Conservation (phyloP, 2,888 invertebrate genomes). For the Creontiades dilutus region DNA sequence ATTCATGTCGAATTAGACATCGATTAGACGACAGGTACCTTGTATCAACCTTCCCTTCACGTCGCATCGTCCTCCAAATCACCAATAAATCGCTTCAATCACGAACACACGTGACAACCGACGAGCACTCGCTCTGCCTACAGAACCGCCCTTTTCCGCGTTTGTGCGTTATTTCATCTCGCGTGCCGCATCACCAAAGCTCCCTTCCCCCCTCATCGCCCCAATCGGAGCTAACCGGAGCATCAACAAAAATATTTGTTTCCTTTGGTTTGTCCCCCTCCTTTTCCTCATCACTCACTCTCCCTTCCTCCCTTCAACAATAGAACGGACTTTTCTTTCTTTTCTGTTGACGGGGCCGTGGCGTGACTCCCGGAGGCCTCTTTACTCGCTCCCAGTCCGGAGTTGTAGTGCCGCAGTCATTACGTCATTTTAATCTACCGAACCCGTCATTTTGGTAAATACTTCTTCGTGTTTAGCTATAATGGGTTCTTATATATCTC, state of each 20-base stretch:
- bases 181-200: slow-evolving; percentile 23
- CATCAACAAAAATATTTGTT: slow-evolving; percentile 4
- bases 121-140: not conserved
- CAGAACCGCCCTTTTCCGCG: not conserved
- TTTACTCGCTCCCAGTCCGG: too few relatives aligned
- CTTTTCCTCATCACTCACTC: too few relatives aligned
- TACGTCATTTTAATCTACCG: slow-evolving; percentile 9
- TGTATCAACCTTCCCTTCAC: too few relatives aligned
- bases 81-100: not conserved
- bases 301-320: not conserved
- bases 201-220: not conserved
- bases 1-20: too few relatives aligned
- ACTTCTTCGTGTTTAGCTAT: not conserved
- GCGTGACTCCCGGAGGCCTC: not conserved
- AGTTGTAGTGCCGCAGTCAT: not conserved
- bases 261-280: not conserved
- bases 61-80: too few relatives aligned
- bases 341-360: not conserved
- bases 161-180: slow-evolving; percentile 36
- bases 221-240: not conserved
- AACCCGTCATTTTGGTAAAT: not conserved
- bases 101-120: not conserved
- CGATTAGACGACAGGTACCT: too few relatives aligned
- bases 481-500: not conserved
- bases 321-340: not conserved